A percentile compares a stretch with the other conserved stretches of the same genome.
Evolutionary conservation across 2,888 invertebrate species (phyloP).

Genomic region (Dryobotodes eremita): DNA sequence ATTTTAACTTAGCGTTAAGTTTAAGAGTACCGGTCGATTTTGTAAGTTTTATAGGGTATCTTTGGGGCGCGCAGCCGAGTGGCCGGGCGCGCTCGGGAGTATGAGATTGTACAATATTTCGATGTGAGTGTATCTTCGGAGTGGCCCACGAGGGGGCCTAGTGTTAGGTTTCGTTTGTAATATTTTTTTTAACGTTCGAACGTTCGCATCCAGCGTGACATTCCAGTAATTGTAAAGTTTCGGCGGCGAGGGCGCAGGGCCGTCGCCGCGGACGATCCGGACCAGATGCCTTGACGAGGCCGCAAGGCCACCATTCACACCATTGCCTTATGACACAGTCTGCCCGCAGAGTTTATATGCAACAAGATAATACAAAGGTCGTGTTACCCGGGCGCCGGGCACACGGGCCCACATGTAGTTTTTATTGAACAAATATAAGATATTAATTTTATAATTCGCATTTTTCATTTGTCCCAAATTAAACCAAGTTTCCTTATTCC

Average conservation of each 20-base stretch:
- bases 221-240: conserved; percentile 88
- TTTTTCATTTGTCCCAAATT: conserved; percentile 76
- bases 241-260: conserved; percentile 78
- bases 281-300: conserved; percentile 86
- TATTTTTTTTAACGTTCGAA: conserved; percentile 83
- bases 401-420: conserved; percentile 91
- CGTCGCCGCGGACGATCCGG: conserved; percentile 77
- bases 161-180: conserved; percentile 86
- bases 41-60: conserved; percentile 91
- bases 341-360: conserved; percentile 91
- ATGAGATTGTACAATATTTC: conserved; percentile 86
- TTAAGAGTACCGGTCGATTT: conserved; percentile 89
- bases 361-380: conserved; percentile 91
- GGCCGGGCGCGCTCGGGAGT: conserved; percentile 79
- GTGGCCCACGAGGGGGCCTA: conserved; percentile 81
- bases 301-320: conserved; percentile 82
- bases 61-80: conserved; percentile 84
- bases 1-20: conserved; percentile 90
- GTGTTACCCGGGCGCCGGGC: conserved; percentile 91
- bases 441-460: conserved; percentile 90
- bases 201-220: conserved; percentile 89
- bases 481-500: conserved; percentile 54
- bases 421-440: conserved; percentile 91
- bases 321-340: conserved; percentile 91
- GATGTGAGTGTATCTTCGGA: conserved; percentile 82